A percentile compares a stretch with the other conserved stretches of the same genome.
phyloP scores from a whole-genome alignment of 1,140 invertebrate species.

The Musca vetustissima region DNA sequence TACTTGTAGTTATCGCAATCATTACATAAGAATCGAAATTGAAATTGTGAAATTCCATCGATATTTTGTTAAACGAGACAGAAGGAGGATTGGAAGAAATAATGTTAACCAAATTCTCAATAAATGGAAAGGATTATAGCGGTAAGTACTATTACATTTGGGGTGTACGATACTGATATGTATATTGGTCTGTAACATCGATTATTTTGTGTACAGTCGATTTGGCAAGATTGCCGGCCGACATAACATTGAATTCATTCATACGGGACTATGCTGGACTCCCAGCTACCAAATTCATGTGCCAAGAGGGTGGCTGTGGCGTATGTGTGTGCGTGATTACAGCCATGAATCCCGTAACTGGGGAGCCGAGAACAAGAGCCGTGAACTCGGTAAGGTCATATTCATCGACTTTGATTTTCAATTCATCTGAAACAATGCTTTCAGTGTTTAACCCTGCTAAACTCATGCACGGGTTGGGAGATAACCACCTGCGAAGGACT shows the following conservation, averaged over 20 bases:
- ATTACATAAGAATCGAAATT: neutral
- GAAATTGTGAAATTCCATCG: neutral
- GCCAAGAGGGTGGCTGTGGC: constrained; percentile 79
- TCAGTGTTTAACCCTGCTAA: constrained; percentile 65
- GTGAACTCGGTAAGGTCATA: constrained; percentile 63
- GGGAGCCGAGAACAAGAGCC: constrained; percentile 60
- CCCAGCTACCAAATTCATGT: constrained; percentile 76
- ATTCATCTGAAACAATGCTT: neutral
- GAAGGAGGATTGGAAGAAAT: neutral
- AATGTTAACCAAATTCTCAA: constrained; percentile 16
- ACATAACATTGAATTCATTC: constrained; percentile 66
- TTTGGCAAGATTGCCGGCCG: constrained; percentile 27
- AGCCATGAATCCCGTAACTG: constrained; percentile 57
- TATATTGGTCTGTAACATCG: neutral
- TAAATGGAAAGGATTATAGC: constrained; percentile 24
- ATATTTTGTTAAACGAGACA: neutral
- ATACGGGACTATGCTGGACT: constrained; percentile 66
- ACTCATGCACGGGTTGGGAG: constrained; percentile 69
- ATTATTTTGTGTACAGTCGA: constrained; percentile 4
- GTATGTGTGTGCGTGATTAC: constrained; percentile 70
- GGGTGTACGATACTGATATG: no score
- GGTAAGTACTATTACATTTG: neutral
- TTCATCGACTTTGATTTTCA: neutral
- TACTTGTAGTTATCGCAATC: neutral
- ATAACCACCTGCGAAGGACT: constrained; percentile 77